Conservation (phyloP, 2,797 vertebrate species). For the Enteromius radiatus region DNA sequence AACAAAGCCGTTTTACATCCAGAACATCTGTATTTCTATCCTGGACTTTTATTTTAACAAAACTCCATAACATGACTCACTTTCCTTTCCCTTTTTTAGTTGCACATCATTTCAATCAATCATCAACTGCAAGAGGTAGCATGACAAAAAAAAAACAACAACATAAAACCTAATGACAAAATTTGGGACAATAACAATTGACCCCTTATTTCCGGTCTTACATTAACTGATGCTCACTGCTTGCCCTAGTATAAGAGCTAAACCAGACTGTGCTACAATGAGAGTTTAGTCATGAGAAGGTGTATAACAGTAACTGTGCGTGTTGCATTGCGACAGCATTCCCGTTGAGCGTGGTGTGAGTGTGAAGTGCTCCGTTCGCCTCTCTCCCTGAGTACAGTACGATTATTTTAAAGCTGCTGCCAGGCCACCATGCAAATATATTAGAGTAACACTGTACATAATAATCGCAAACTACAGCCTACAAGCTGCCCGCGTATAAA, state of each 20-base stretch:
- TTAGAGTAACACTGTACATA: slow-evolving; percentile 56
- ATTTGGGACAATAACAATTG: not conserved
- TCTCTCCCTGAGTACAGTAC: slow-evolving; percentile 51
- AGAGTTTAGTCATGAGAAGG: slow-evolving; percentile 33
- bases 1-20: slow-evolving; percentile 10
- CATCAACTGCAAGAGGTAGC: slow-evolving; percentile 31
- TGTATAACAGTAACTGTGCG: slow-evolving; percentile 68
- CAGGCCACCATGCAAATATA: slow-evolving; percentile 67
- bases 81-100: slow-evolving; percentile 9
- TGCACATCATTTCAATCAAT: not conserved
- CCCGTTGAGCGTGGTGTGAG: slow-evolving; percentile 60
- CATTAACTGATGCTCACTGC: not conserved
- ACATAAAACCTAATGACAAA: not conserved
- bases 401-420: slow-evolving; percentile 57
- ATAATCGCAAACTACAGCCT: slow-evolving; percentile 53
- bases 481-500: slow-evolving; percentile 50
- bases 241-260: not conserved
- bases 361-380: slow-evolving; percentile 60
- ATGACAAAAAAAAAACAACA: slow-evolving; percentile 11
- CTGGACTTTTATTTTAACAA: not conserved
- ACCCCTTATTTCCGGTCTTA: not conserved
- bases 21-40: not conserved
- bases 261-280: not conserved
- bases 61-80: not conserved
- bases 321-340: slow-evolving; percentile 73